These are phyloP conservation scores for Philhelius pedissequus DNA, from an alignment of 2,888 invertebrate species.

Conservation along the genomic window DNA sequence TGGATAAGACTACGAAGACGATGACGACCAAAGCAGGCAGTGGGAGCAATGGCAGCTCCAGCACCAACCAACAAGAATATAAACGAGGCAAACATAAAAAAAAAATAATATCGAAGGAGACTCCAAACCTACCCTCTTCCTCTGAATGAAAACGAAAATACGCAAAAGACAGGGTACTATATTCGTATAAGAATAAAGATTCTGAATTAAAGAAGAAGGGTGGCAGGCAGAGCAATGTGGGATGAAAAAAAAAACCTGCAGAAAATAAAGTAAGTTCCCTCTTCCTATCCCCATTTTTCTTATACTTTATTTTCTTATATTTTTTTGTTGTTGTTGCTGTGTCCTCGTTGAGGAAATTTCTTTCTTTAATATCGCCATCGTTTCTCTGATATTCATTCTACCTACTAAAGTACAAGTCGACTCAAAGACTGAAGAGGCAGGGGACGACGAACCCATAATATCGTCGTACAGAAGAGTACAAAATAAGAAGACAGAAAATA, in stretches of 20 bases:
- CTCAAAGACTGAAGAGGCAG: slow-evolving; percentile 16
- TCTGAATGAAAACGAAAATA: slow-evolving; percentile 71
- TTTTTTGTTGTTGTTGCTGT: slow-evolving; percentile 16
- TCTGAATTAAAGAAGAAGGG: slow-evolving; percentile 6
- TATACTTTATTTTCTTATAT: slow-evolving; percentile 14
- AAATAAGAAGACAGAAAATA: slow-evolving; percentile 46
- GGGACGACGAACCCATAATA: slow-evolving; percentile 26
- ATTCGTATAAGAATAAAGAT: slow-evolving; percentile 5
- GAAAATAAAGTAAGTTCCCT: slow-evolving; percentile 63
- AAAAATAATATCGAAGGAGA: slow-evolving; percentile 55
- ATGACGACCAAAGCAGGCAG: slow-evolving; percentile 34
- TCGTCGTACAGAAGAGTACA: slow-evolving; percentile 25
- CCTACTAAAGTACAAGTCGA: slow-evolving; percentile 50
- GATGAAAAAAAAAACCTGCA: slow-evolving; percentile 39
- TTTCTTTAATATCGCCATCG: slow-evolving; percentile 52
- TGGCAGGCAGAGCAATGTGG: slow-evolving; percentile 15
- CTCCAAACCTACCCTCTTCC: slow-evolving; percentile 27
- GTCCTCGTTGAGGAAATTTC: slow-evolving; percentile 32
- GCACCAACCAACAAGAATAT: slow-evolving; percentile 32
- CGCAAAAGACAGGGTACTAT: slow-evolving; percentile 43
- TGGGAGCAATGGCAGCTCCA: slow-evolving; percentile 44
- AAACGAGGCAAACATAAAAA: slow-evolving; percentile 24
- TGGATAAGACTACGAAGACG: slow-evolving; percentile 46
- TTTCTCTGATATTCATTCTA: slow-evolving; percentile 41
- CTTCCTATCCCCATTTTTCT: slow-evolving; percentile 53